These are phyloP conservation scores for Battus philenor DNA, from an alignment of 1,140 invertebrate species.

Conservation along the genomic window DNA sequence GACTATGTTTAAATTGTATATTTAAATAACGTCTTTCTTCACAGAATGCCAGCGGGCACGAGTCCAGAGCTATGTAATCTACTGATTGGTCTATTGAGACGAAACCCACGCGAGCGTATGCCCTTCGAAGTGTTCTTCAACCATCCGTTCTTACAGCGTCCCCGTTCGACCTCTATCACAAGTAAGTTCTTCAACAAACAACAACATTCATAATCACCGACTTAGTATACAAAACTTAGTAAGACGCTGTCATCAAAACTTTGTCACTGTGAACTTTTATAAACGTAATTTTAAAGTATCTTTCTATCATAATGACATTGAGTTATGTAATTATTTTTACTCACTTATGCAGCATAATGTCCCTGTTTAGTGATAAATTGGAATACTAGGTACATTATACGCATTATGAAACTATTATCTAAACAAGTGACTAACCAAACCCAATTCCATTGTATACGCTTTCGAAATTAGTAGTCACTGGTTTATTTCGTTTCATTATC, in stretches of 20 bases:
- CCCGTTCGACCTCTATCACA: conserved; percentile 68
- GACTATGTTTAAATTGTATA: no score
- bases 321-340: no score
- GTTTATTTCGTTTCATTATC: no score
- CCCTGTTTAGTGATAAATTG: conserved; percentile 7
- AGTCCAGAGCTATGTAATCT: conserved; percentile 93
- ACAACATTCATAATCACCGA: no score
- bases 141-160: conserved; percentile 91
- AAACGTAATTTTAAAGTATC: no score
- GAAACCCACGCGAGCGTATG: conserved; percentile 96
- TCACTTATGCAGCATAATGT: no score
- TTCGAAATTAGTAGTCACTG: conserved; percentile 26
- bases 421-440: conserved; percentile 33
- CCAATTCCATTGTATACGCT: conserved; percentile 31
- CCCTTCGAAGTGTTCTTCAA: conserved; percentile 96
- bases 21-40: conserved; percentile 32
- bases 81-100: conserved; percentile 89
- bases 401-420: conserved; percentile 26
- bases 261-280: no score
- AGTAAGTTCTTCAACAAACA: conserved; percentile 38
- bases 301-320: no score
- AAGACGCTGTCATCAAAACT: no score
- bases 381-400: conserved; percentile 14
- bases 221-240: no score
- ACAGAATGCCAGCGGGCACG: conserved; percentile 94